These are phyloP conservation scores for Ellobium chinense DNA, from an alignment of 2,888 invertebrate genomes.

Conservation along the genomic window DNA sequence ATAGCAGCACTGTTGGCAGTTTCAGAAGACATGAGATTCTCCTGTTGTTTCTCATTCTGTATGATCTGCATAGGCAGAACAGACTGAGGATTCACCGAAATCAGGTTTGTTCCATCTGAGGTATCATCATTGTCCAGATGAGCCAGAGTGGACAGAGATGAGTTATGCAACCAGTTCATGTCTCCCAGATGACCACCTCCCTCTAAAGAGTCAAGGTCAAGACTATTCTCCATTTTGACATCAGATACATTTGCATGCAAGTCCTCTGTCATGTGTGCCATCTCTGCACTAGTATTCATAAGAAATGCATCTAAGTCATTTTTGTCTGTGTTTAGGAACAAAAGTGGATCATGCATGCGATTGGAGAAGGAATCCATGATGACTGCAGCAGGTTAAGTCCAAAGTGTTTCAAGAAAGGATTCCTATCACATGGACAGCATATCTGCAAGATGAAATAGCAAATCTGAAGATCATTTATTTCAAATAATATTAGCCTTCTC, in stretches of 20 bases:
- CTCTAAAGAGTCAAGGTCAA: constrained; percentile 60
- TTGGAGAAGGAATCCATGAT: constrained; percentile 42
- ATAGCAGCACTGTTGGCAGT: constrained; percentile 49
- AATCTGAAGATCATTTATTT: too few relatives aligned
- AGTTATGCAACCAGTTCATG: constrained; percentile 60
- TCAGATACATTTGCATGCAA: constrained; percentile 27
- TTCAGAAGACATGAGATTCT: constrained; percentile 19
- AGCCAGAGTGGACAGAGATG: constrained; percentile 48
- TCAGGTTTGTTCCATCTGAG: constrained; percentile 41
- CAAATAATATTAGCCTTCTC: too few relatives aligned
- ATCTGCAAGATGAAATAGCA: too few relatives aligned
- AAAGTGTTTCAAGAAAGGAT: too few relatives aligned
- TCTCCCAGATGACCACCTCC: constrained; percentile 57
- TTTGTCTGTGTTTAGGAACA: constrained; percentile 56
- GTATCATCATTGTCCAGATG: constrained; percentile 47
- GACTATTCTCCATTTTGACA: constrained; percentile 43
- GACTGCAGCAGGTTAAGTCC: neutral
- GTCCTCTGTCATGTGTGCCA: constrained; percentile 41
- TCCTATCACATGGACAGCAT: too few relatives aligned
- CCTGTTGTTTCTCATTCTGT: neutral
- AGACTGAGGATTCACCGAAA: constrained; percentile 90
- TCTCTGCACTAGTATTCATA: constrained; percentile 49
- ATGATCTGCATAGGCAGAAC: constrained; percentile 87
- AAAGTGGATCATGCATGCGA: constrained; percentile 46
- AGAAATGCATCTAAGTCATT: constrained; percentile 57